Base-by-base conservation (phyloP, 1,140 invertebrate species). In the Drosophila fuyamai region DNA sequence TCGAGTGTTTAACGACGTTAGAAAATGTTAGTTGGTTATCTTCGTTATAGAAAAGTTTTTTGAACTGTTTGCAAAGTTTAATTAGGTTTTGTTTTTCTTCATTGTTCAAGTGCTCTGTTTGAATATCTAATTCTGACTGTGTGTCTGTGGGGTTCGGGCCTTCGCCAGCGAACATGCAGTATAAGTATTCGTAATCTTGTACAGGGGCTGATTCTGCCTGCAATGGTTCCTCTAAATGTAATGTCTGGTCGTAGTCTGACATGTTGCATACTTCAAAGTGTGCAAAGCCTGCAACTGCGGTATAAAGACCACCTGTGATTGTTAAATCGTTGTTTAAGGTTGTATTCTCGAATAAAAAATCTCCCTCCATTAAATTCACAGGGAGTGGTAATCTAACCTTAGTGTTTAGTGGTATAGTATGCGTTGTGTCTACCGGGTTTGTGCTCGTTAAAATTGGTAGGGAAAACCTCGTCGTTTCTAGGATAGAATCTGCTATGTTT, bases 1-100 rank as follows among this genome's bases (percentile, higher is more conserved):
- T 68, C 35, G 35, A 55, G 12, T 70, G 57, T 61, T 61, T 70
- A 12, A 58, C 27, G 5, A 18, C 14, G 5, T 56, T 56, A 3
- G 54, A 43, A 23, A 40, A 54, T 8, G 32, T 36, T 10, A 54
- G 51, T 54, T 57, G 10, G 12, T 44, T 57, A 16, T 16, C 13
- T 9, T 57, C 41, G 12, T 44, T 44, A 12, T 46, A 44, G 4
- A 46, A 46, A n/a, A 58, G 41, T 32, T 29, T 44, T 18, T 32
- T 32, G 41, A 57, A 44, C 12, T 29, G 14, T 40, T 57, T 57
- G 12, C 55, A 54, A 18, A 44, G 55, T 13, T 44, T 57, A 29
- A 44, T 8, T 16, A 57, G 5, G 8, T 44, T 7, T 44, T 13
- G 10, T 35, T 14, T 57, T 46, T 44, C 40, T 53, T 32, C 32